These are phyloP conservation scores for Drosophila micromelanica DNA, from an alignment of 1,140 invertebrate species.

Conservation along the genomic window DNA sequence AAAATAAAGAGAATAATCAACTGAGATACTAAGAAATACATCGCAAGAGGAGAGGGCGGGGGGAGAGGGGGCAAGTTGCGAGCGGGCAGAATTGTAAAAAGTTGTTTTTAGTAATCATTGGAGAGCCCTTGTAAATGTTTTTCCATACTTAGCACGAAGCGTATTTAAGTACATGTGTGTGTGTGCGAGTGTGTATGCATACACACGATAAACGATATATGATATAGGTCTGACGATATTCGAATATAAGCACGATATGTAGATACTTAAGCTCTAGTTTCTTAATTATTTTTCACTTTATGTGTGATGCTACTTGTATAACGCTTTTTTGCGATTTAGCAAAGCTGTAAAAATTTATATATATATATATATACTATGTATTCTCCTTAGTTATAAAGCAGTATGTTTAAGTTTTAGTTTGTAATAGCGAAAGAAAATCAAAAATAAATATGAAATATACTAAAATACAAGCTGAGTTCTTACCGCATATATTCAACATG, in stretches of 20 bases:
- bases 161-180: conserved; percentile 35
- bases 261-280: conserved; percentile 24
- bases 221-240: neutral
- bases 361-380: conserved; percentile 11
- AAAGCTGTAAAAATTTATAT: conserved; percentile 68
- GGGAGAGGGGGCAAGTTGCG: neutral
- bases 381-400: neutral
- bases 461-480: conserved; percentile 28
- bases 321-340: conserved; percentile 50
- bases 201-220: conserved; percentile 24
- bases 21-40: conserved; percentile 12
- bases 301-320: conserved; percentile 74
- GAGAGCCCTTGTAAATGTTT: conserved; percentile 61
- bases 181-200: neutral
- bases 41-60: conserved; percentile 6
- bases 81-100: conserved; percentile 61
- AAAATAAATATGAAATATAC: conserved; percentile 61
- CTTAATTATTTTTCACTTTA: conserved; percentile 48
- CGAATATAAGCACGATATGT: neutral
- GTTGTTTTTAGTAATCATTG: conserved; percentile 69
- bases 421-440: conserved; percentile 77
- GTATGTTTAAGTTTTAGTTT: conserved; percentile 62
- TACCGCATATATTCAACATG: conserved; percentile 15
- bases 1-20: conserved; percentile 31
- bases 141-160: conserved; percentile 36